Percentiles rank a stretch among this genome's conserved stretches.
Evolutionary conservation across 2,888 invertebrate genomes (phyloP).

Genomic region (Synanthedon andrenaeformis): DNA sequence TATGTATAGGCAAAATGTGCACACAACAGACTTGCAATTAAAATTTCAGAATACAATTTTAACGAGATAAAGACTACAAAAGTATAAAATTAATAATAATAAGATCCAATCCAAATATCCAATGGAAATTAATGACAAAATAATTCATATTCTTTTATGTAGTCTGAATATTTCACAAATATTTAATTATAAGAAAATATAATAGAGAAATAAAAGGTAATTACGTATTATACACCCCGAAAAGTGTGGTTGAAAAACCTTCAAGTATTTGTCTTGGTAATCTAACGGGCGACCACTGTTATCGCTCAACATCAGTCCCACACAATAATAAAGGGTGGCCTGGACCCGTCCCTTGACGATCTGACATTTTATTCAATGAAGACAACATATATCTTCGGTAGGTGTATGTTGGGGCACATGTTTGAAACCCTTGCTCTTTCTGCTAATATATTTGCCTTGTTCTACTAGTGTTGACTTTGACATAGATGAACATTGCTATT

Average conservation of each 20-base stretch:
- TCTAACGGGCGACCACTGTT: slow-evolving; percentile 20
- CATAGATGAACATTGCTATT: background rate
- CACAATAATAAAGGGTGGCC: slow-evolving; percentile 39
- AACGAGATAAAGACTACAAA: no score
- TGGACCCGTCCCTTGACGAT: slow-evolving; percentile 16
- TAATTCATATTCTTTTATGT: no score
- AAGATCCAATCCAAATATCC: no score
- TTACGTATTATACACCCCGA: background rate
- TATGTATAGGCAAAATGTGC: no score
- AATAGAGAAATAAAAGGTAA: background rate
- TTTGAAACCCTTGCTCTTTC: background rate
- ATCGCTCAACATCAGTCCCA: slow-evolving; percentile 33
- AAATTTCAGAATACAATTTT: no score
- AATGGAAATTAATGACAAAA: no score
- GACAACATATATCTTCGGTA: slow-evolving; percentile 1
- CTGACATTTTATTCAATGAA: slow-evolving; percentile 5
- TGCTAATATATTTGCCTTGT: background rate
- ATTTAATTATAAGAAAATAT: no score
- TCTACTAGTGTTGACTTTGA: background rate
- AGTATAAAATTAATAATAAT: no score
- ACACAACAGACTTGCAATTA: no score
- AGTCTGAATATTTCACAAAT: no score
- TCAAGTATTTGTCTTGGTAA: slow-evolving; percentile 9
- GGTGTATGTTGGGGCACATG: background rate
- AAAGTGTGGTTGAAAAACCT: background rate